These are phyloP conservation scores for Myopa testacea DNA, from an alignment of 2,888 invertebrate species.

Conservation along the genomic window DNA sequence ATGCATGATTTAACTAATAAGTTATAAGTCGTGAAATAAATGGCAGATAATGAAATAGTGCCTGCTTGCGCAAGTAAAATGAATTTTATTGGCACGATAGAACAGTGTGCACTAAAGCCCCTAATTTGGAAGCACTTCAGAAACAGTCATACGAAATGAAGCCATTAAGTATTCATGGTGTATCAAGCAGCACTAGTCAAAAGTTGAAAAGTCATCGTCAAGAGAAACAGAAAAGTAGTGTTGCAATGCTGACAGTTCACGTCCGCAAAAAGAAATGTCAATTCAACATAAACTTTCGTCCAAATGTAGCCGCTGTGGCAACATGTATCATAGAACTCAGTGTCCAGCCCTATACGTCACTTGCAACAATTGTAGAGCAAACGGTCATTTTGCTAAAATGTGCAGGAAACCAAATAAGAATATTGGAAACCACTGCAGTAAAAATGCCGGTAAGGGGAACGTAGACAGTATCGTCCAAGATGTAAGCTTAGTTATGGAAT, in stretches of 20 bases:
- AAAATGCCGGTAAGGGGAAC: background rate
- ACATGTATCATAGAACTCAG: background rate
- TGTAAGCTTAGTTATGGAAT: too few species aligned
- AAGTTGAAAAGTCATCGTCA: background rate
- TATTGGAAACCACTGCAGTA: background rate
- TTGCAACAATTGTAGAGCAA: background rate
- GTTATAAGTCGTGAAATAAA: too few species aligned
- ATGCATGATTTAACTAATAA: too few species aligned
- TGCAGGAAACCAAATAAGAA: background rate
- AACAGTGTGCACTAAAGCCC: background rate
- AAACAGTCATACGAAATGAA: background rate
- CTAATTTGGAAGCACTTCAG: background rate
- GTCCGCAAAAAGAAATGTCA: too few species aligned
- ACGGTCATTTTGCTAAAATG: background rate
- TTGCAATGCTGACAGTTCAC: too few species aligned
- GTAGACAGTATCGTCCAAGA: too few species aligned
- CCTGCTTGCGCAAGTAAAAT: too few species aligned
- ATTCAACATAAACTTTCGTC: too few species aligned
- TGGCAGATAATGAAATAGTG: too few species aligned
- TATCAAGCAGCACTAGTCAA: background rate
- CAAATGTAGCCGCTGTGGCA: background rate
- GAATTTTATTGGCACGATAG: too few species aligned
- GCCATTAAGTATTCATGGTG: background rate
- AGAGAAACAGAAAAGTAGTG: background rate
- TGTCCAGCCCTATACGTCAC: background rate